Conservation (phyloP, 2,888 invertebrate species). For the Stratiomys singularior region DNA sequence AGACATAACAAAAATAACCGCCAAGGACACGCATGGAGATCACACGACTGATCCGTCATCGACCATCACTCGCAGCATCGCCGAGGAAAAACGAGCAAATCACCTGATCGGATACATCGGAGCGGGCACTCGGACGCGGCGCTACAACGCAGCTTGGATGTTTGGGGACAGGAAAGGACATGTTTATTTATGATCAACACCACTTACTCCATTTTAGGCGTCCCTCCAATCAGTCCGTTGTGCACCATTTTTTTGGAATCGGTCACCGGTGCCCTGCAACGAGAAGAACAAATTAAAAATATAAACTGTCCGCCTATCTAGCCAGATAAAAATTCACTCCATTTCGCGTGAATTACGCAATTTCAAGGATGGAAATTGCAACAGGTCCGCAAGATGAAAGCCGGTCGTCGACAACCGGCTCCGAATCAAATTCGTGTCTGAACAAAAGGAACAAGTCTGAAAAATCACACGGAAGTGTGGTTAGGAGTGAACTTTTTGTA, state of each 20-base stretch:
- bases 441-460: slow-evolving; percentile 13
- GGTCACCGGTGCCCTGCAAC: slow-evolving; percentile 8
- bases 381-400: slow-evolving; percentile 17
- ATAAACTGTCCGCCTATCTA: background rate
- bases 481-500: slow-evolving; percentile 10
- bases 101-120: no score
- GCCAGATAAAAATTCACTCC: slow-evolving; percentile 25
- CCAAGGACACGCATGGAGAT: no score
- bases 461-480: slow-evolving; percentile 7
- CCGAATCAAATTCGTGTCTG: background rate
- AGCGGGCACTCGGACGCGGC: no score
- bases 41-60: no score
- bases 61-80: no score
- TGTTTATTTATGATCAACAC: background rate
- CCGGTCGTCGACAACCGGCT: slow-evolving; percentile 24
- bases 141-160: no score
- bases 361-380: slow-evolving; percentile 22
- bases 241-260: slow-evolving; percentile 8
- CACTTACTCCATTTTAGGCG: background rate
- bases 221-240: slow-evolving; percentile 20
- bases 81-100: no score
- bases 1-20: no score
- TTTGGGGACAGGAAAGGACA: slow-evolving; percentile 37
- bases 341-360: slow-evolving; percentile 21
- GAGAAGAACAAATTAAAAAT: background rate